Conservation (phyloP, 2,888 invertebrate genomes). For the Tetragnatha montana region DNA sequence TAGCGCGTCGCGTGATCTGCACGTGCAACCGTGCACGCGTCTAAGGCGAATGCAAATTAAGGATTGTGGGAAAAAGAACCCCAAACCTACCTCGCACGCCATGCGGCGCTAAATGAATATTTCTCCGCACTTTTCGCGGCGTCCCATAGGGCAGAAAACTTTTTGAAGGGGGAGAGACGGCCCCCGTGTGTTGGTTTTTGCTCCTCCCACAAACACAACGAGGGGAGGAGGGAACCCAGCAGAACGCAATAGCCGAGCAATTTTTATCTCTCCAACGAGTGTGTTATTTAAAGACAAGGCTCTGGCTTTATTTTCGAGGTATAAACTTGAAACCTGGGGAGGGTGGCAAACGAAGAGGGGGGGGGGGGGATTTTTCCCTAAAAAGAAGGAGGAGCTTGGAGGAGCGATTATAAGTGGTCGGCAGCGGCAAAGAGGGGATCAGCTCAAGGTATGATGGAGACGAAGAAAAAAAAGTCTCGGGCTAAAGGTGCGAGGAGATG, state of each 20-base stretch:
- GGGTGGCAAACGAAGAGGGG: slow-evolving; percentile 21
- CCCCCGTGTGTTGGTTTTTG: slow-evolving; percentile 45
- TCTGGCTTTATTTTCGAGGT: slow-evolving; percentile 41
- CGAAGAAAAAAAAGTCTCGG: slow-evolving; percentile 23
- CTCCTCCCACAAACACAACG: slow-evolving; percentile 58
- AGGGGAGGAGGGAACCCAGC: background rate
- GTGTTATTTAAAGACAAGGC: slow-evolving; percentile 59
- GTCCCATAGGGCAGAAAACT: slow-evolving; percentile 54
- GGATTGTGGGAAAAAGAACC: slow-evolving; percentile 63
- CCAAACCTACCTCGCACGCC: slow-evolving; percentile 25
- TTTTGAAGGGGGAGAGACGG: slow-evolving; percentile 27
- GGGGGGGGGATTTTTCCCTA: slow-evolving; percentile 52
- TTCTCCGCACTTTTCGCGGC: slow-evolving; percentile 44
- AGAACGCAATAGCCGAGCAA: slow-evolving; percentile 47
- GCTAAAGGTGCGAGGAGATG: slow-evolving; percentile 55
- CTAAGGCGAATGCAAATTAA: slow-evolving; percentile 62
- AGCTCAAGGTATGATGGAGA: slow-evolving; percentile 54
- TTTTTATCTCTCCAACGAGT: slow-evolving; percentile 48
- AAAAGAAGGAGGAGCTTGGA: slow-evolving; percentile 66
- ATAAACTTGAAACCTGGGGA: slow-evolving; percentile 54
- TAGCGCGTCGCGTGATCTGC: slow-evolving; percentile 50
- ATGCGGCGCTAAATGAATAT: slow-evolving; percentile 59
- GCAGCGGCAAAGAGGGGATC: slow-evolving; percentile 38
- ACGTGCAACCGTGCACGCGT: slow-evolving; percentile 51
- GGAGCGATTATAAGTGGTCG: slow-evolving; percentile 68